Base-by-base conservation (phyloP, 2,113 vertebrate species). In the Bujurquina vittata region DNA sequence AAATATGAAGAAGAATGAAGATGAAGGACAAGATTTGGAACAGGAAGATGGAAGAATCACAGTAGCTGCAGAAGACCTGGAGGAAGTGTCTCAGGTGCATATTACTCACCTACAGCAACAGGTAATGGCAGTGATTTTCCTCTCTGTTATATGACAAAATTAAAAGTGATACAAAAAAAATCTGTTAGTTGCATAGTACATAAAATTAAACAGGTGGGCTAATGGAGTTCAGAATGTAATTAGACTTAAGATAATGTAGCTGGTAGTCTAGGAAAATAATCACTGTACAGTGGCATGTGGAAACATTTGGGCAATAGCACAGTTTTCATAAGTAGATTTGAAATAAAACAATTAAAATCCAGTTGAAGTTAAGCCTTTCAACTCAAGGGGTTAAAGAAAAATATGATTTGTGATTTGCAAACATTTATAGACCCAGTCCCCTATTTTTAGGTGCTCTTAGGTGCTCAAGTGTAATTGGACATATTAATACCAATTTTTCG, bases 21-120 rank as follows among this genome's bases (percentile, higher is more conserved):
- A 84, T 58, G 65, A 73, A 77, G 79, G 14, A 43, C 46, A 60
- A 83, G 79, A 78, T 76, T 83, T 75, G 15, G 77, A 61, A 79
- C 35, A 20, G 69, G 75, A 67, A 12, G 61, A 84, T 37, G n/a
- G 26, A 57, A 67, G 15, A 1, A 67, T 31, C 23, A 29, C 4
- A 0, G 35, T 14, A 18, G 76, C 12, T 12, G 65, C 82, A 29
- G 65, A 85, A 31, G 63, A 87, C 29, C 57, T 57, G 15, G 72
- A 86, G 8, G 73, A 79, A 67, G 57, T 11, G 8, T 88, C 79
- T 62, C 62, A 84, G n/a, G 31, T 67, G 54, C 80, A 91, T 33
- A 76, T 93, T 43, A 23, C 60, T 52, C 35, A 7, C 31, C 84
- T 94, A 3, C 75, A 94, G 56, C 77, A 90, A 63, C 90, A 92